Base-by-base conservation (phyloP, 1,140 invertebrate genomes). In the Drosophila varians region DNA sequence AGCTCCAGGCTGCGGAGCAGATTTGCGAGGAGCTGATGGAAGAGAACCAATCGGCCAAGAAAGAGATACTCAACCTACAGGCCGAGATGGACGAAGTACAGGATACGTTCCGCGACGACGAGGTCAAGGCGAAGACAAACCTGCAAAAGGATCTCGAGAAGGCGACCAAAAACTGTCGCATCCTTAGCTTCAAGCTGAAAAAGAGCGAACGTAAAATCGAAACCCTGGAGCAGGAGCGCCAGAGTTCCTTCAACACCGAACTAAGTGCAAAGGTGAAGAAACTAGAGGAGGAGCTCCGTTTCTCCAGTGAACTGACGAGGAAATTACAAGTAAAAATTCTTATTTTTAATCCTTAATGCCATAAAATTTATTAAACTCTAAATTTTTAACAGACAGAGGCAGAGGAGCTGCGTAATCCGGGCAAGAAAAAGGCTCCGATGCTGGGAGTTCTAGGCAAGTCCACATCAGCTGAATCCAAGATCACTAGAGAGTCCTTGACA, bases 71-170 rank as follows among this genome's bases (percentile, higher is more conserved):
- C 47, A 97, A 98, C 79, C 92, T 99, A 80, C 97, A 98, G 87
- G 96, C 98, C 56, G 98, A 99, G 93, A 98, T 99, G 92, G 98
- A 99, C 88, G 98, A 99, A 92, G 96, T 99, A 95, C 98, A 99
- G 91, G 97, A 99, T 91, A 98, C 97, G 90, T 99, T 99, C 92
- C 95, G 97, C 71, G 98, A 99, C 90, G 98, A 99, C 79, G 98
- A 99, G 92, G 97, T 97, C 11, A 97, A 99, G 77, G 98, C 99
- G 91, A 99, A 99, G 91, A 95, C 97, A n/a, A 96, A 96, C 58
- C 90, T 99, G 34, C 95, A 98, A 92, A 96, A 98, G 89, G 97
- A 98, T 92, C 93, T 99, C 55, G 98, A 99, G 83, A 96, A 97
- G 87, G 96, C 96, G n/a, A 97, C 97, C 21, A 99, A 99, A 91